Base-by-base conservation (phyloP, 2,797 vertebrate genomes). In the Tragelaphus eurycerus region DNA sequence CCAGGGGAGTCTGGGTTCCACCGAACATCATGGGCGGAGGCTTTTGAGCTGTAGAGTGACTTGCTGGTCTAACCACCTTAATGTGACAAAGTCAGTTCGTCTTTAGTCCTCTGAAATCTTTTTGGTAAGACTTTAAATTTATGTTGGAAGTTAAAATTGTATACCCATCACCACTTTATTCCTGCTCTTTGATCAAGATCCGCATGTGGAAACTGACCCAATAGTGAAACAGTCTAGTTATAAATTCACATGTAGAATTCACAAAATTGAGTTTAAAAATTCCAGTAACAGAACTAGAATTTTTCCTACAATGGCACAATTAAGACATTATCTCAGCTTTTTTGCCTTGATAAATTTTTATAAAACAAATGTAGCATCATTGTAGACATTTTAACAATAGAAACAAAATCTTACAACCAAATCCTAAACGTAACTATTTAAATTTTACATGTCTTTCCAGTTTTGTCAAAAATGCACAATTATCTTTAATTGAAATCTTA, bases 311-410 rank as follows among this genome's bases (percentile, higher is more conserved):
- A 88, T 82, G 48, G 50, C 21, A 55, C 4, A 4, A 84, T 93
- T 48, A 87, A 84, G 52, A 86, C 15, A 76, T 43, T 67, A 50
- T 94, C 64, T 96, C 86, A n/a, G 54, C 13, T 31, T 74, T 96
- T 97, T 64, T 74, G 38, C 92, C 48, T 86, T 31, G 4, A 59
- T 89, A 90, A 59, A 60, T 89, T 96, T 88, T 95, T 88, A 92
- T 86, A 46, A 86, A 82, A 96, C 50, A 96, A 82, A 78, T 43
- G 8, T 34, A 87, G 96, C n/a, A 34, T 85, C 19, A 13, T 71
- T 95, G 89, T 57, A 95, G 54, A 79, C n/a, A 95, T 52, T 95
- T 50, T 89, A 60, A 96, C 96, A 91, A 59, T 31, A 95, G 57
- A 93, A 93, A 92, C 52, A 87, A 86, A 97, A 88, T 85, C 54